Conservation (phyloP, 1,140 invertebrate genomes). For the Nephotettix cincticeps region DNA sequence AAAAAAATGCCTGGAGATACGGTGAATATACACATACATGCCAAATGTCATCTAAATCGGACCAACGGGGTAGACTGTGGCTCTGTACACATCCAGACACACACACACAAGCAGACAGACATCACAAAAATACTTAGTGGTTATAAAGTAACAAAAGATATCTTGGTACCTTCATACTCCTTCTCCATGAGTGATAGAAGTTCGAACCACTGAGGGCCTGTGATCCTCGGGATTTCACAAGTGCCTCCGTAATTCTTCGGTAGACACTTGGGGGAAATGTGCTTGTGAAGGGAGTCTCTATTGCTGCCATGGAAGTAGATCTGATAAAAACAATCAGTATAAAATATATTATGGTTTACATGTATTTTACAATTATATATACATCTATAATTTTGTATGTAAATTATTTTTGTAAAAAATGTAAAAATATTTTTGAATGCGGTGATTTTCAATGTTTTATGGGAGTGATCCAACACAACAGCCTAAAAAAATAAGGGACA, state of each 20-base stretch:
- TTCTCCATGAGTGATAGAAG: slow-evolving; percentile 66
- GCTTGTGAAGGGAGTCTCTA: slow-evolving; percentile 72
- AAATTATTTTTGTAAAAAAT: slow-evolving; percentile 10
- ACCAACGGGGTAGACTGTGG: no score
- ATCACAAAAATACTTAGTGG: no score
- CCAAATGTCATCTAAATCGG: no score
- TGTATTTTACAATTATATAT: not conserved
- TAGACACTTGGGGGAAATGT: slow-evolving; percentile 75
- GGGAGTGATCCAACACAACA: no score
- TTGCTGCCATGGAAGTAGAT: slow-evolving; percentile 85
- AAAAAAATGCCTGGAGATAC: no score
- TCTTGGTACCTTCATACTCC: slow-evolving; percentile 72
- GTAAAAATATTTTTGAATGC: no score
- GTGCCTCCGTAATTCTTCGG: slow-evolving; percentile 78
- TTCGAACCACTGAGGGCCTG: slow-evolving; percentile 69
- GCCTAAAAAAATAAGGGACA: no score
- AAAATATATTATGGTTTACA: not conserved
- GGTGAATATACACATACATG: no score
- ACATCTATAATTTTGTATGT: not conserved
- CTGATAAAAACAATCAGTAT: slow-evolving; percentile 47
- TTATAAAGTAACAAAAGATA: no score
- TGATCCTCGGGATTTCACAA: slow-evolving; percentile 60
- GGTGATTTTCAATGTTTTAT: not conserved
- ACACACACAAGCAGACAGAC: no score
- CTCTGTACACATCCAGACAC: no score